Evolutionary conservation across 1,140 invertebrate genomes (phyloP).

Genomic region (Planococcus citri): DNA sequence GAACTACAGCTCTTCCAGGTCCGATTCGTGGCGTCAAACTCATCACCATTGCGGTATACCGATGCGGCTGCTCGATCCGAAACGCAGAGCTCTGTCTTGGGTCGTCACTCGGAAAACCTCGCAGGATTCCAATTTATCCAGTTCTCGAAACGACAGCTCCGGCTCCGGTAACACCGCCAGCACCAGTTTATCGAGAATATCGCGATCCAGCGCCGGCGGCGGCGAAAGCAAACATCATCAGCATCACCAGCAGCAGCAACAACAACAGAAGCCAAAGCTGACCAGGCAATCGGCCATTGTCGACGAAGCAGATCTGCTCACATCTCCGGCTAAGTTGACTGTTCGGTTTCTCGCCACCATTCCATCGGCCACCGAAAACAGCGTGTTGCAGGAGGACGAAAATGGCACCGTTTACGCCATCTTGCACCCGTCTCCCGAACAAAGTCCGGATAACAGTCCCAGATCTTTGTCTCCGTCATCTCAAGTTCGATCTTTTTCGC

Average conservation of each 20-base stretch:
- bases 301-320: slow-evolving; percentile 29
- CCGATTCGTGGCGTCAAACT: slow-evolving; percentile 67
- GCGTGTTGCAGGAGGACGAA: slow-evolving; percentile 56
- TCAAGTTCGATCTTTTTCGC: not conserved
- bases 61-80: slow-evolving; percentile 55
- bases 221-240: slow-evolving; percentile 31
- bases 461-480: not conserved
- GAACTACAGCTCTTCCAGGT: slow-evolving; percentile 71
- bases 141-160: slow-evolving; percentile 72
- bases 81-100: slow-evolving; percentile 69
- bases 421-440: slow-evolving; percentile 26
- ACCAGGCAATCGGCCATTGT: slow-evolving; percentile 55
- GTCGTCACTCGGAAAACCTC: slow-evolving; percentile 75
- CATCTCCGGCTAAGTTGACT: slow-evolving; percentile 38
- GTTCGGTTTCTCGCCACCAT: slow-evolving; percentile 62
- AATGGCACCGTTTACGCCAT: slow-evolving; percentile 27
- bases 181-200: slow-evolving; percentile 68
- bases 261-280: slow-evolving; percentile 48
- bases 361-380: slow-evolving; percentile 67
- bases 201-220: slow-evolving; percentile 54
- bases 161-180: slow-evolving; percentile 71
- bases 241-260: slow-evolving; percentile 35
- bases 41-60: slow-evolving; percentile 51
- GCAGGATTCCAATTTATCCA: slow-evolving; percentile 77
- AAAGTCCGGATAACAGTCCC: not conserved